Percentiles rank a stretch among this genome's conserved stretches.
phyloP scores from a whole-genome alignment of 2,113 vertebrate genomes.

The Ibidorhyncha struthersii region DNA sequence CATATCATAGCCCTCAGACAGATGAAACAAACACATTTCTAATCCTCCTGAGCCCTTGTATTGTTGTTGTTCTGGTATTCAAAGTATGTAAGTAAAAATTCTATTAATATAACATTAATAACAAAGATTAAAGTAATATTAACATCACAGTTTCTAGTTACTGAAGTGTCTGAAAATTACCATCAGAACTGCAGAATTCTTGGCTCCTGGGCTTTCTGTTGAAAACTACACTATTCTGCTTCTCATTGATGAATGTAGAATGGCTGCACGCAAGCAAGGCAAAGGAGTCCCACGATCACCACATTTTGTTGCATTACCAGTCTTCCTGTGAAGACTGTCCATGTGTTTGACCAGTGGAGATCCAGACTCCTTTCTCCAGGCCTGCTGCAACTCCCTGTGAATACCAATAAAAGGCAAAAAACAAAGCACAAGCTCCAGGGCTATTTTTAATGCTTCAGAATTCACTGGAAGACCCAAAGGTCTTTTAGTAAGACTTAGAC shows the following conservation, averaged over 20 bases:
- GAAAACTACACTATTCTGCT: neutral
- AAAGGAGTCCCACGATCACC: neutral
- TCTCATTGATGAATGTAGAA: neutral
- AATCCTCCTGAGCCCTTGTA: neutral
- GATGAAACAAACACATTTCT: neutral
- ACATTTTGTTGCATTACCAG: neutral
- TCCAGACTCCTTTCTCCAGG: neutral
- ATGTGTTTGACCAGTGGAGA: neutral
- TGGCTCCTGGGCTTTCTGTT: neutral
- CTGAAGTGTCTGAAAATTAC: neutral
- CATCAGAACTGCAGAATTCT: neutral
- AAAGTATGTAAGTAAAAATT: neutral
- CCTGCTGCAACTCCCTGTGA: neutral
- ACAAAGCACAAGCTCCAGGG: neutral
- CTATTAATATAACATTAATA: neutral
- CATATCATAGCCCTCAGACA: neutral
- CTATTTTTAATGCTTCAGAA: neutral
- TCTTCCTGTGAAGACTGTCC: neutral
- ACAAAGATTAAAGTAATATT: neutral
- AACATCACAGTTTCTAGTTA: neutral
- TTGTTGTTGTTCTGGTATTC: neutral
- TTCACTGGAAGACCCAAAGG: neutral
- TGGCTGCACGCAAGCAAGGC: neutral
- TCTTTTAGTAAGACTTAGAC: neutral
- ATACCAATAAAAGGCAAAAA: neutral